Conservation (phyloP, 2,113 vertebrate species). For the Choloepus hoffmanni region DNA sequence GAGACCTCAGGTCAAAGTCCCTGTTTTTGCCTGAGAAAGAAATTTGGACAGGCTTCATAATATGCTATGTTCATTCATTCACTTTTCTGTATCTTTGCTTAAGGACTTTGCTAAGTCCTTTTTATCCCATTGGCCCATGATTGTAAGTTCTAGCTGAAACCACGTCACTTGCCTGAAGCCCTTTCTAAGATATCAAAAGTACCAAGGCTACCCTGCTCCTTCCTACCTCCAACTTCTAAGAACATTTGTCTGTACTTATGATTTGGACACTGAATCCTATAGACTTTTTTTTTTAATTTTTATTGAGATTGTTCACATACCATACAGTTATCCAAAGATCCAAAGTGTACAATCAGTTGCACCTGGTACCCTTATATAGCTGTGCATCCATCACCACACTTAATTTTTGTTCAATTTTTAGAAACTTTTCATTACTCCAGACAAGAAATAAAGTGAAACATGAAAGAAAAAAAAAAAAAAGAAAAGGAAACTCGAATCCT, state of each 20-base stretch:
- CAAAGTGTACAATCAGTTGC: no score
- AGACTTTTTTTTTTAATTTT: no score
- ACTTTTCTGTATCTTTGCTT: neutral
- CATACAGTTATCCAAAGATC: no score
- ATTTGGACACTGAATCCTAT: neutral
- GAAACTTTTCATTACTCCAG: no score
- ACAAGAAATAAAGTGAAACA: no score
- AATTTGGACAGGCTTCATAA: neutral
- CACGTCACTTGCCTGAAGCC: neutral
- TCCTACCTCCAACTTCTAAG: neutral
- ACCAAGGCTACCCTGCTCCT: neutral
- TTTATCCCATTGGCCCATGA: neutral
- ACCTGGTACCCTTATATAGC: no score
- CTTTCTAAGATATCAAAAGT: neutral
- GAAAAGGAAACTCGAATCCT: no score
- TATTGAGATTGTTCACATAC: no score
- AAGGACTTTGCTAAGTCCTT: neutral
- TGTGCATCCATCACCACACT: no score
- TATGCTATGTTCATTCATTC: neutral
- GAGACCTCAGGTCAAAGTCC: neutral
- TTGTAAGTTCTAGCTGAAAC: constrained; percentile 3
- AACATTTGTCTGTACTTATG: neutral
- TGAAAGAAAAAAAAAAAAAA: no score
- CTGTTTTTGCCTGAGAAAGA: neutral
- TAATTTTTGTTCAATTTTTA: no score